These are phyloP conservation scores for Pantherophis guttatus DNA, from an alignment of 2,113 vertebrate genomes.

Conservation along the genomic window DNA sequence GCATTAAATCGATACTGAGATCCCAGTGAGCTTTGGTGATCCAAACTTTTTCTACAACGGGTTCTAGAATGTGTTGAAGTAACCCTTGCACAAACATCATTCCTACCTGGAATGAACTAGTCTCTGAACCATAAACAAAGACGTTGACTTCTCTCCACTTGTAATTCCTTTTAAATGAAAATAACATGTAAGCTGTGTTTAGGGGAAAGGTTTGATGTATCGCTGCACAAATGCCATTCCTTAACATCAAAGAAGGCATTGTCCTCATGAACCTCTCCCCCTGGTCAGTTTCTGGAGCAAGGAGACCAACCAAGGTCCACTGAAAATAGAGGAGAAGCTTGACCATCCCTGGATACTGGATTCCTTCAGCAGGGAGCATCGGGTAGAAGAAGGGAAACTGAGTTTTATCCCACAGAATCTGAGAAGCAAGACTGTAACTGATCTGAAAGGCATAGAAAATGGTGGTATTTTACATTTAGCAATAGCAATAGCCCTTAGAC, in stretches of 20 bases:
- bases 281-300: not conserved
- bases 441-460: not conserved
- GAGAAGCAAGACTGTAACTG: not conserved
- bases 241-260: not conserved
- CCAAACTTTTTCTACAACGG: not conserved
- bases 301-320: not conserved
- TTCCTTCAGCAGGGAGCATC: not conserved
- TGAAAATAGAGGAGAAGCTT: not conserved
- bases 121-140: not conserved
- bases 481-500: no score
- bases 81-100: not conserved
- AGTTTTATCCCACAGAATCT: not conserved
- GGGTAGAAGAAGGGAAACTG: not conserved
- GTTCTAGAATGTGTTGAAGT: not conserved
- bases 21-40: not conserved
- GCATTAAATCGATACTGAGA: not conserved
- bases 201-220: not conserved
- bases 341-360: not conserved
- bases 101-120: not conserved
- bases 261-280: not conserved
- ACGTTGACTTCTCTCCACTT: not conserved
- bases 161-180: not conserved
- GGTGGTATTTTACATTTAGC: no score
- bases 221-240: not conserved
- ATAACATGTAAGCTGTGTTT: not conserved